Conservation (phyloP, 2,797 vertebrate genomes). For the Poecile montanus region DNA sequence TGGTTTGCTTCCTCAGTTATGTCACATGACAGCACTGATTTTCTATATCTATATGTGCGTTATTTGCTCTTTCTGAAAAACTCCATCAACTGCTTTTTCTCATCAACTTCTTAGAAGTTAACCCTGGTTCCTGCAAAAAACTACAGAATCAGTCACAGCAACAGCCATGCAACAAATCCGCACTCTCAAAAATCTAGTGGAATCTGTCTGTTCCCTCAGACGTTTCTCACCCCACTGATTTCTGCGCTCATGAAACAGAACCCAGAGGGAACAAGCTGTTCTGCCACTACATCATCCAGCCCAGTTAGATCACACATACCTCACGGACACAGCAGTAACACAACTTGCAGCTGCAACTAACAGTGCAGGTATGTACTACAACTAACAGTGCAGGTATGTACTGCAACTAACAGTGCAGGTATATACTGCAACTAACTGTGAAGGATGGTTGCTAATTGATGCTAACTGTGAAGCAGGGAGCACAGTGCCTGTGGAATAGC, state of each 20-base stretch:
- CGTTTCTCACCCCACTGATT: not conserved
- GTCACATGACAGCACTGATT: not conserved
- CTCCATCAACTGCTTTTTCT: not conserved
- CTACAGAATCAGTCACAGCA: not conserved
- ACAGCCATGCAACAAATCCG: not conserved
- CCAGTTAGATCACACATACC: not conserved
- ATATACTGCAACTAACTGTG: too few relatives aligned
- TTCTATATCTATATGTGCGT: not conserved
- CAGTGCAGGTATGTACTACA: too few relatives aligned
- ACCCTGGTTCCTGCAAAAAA: not conserved
- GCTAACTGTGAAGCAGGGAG: too few relatives aligned
- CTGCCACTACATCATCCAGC: not conserved
- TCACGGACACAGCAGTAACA: not conserved
- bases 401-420: too few relatives aligned
- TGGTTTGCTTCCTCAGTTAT: not conserved
- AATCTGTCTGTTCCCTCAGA: not conserved
- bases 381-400: too few relatives aligned
- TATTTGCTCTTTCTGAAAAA: not conserved
- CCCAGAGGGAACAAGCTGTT: not conserved
- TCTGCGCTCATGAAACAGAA: not conserved
- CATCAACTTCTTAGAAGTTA: not conserved
- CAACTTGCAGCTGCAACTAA: not conserved
- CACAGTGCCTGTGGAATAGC: too few relatives aligned
- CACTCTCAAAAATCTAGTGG: not conserved
- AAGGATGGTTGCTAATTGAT: too few relatives aligned